Base-by-base conservation (phyloP, 2,113 vertebrate species). In the Melanocharis versteri region DNA sequence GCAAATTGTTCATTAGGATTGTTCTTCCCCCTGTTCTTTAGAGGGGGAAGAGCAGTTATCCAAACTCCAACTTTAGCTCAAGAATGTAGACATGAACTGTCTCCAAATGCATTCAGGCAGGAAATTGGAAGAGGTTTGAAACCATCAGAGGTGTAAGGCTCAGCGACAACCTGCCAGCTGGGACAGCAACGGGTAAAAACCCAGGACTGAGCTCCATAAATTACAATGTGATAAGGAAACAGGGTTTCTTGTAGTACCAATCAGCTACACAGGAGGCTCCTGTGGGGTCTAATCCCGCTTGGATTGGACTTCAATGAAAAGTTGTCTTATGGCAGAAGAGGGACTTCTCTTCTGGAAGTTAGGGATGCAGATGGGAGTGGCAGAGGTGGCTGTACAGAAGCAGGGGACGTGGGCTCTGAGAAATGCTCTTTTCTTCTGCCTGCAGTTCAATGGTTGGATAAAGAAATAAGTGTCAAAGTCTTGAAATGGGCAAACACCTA, bases 81-180 rank as follows among this genome's bases (percentile, higher is more conserved):
- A 58, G 39, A 71, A 75, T 8, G 9, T 54, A 75, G 83, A 83
- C 87, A 78, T 62, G 73, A 96, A 58, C 83, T 83, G 72, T 78
- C 68, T 94, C 51, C 21, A 31, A 40, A 92, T 83, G 83, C 91
- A 87, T 92, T 96, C 69, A 94, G 86, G 76, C 89, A 97, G 91
- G 89, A 94, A 92, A 94, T 60, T 95, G 89, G 91, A 87, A 89
- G 83, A 81, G 51, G 31, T 87, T 92, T 94, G 80, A 81, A 78
- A 83, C 76, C 72, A 87, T 94, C 83, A 58, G 86, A 95, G 91
- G 60, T 90, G 91, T 94, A 87, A 94, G 91, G 89, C 80, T 94
- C 64, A 51, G 68, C 0, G 5, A 75, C 83, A 86, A 3, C 72
- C 93, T 90, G 83, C 86, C 89, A 92, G 21, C 42, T 6, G 14